These are phyloP conservation scores for Myotis yumanensis DNA, from an alignment of 2,113 vertebrate species.

Conservation along the genomic window DNA sequence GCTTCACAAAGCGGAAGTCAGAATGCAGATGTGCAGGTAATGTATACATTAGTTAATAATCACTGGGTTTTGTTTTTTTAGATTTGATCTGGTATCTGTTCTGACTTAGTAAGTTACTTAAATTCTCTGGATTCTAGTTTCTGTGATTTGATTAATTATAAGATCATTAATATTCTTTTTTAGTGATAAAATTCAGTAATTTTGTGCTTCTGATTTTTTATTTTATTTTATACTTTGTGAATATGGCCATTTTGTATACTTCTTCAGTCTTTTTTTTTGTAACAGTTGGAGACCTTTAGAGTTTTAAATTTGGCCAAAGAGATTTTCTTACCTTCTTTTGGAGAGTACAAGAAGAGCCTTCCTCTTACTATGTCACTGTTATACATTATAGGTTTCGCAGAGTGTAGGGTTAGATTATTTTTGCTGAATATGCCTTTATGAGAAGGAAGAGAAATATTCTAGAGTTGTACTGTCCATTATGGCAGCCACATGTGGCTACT, in stretches of 20 bases:
- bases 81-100: background rate
- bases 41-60: background rate
- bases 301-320: constrained; percentile 23
- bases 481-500: background rate
- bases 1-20: constrained; percentile 79
- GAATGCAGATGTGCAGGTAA: constrained; percentile 88
- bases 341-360: background rate
- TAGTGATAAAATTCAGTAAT: background rate
- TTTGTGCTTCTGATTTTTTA: background rate
- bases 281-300: background rate
- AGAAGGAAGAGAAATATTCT: background rate
- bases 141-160: background rate
- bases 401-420: background rate
- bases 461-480: background rate
- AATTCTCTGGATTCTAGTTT: background rate
- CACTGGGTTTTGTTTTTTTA: background rate
- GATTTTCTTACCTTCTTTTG: background rate
- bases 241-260: background rate
- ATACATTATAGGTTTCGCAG: background rate
- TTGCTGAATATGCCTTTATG: background rate
- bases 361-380: background rate
- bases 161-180: background rate
- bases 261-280: background rate
- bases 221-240: background rate
- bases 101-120: background rate